These are phyloP conservation scores for Sericinus montela DNA, from an alignment of 2,888 invertebrate species.

Conservation along the genomic window DNA sequence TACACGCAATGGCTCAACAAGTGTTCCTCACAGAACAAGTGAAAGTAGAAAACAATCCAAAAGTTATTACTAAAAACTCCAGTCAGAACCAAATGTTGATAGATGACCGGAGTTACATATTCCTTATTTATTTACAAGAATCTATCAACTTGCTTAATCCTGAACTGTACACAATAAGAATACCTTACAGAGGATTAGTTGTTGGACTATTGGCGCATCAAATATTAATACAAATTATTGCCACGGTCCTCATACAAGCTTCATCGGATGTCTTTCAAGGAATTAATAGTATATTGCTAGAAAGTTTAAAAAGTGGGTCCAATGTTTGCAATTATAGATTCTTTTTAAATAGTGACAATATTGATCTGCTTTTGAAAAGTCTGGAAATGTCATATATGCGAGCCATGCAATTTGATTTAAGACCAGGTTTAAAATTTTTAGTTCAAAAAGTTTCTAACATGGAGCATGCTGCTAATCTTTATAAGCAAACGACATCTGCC, in stretches of 20 bases:
- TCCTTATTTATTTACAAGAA: slow-evolving; percentile 89
- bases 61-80: slow-evolving; percentile 55
- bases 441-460: slow-evolving; percentile 95
- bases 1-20: slow-evolving; percentile 94
- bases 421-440: slow-evolving; percentile 95
- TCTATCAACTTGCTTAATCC: slow-evolving; percentile 84
- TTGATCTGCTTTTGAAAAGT: slow-evolving; percentile 86
- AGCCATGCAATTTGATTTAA: slow-evolving; percentile 91
- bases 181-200: slow-evolving; percentile 92
- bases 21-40: slow-evolving; percentile 83
- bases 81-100: slow-evolving; percentile 71
- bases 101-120: slow-evolving; percentile 93
- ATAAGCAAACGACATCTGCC: slow-evolving; percentile 94
- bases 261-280: slow-evolving; percentile 81
- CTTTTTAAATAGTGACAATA: slow-evolving; percentile 79
- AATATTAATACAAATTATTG: slow-evolving; percentile 94
- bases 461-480: slow-evolving; percentile 92
- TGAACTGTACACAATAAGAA: slow-evolving; percentile 88
- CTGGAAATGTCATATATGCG: slow-evolving; percentile 90
- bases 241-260: slow-evolving; percentile 90
- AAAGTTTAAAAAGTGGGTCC: slow-evolving; percentile 65
- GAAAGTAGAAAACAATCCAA: slow-evolving; percentile 49
- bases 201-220: slow-evolving; percentile 95
- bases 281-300: slow-evolving; percentile 81
- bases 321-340: slow-evolving; percentile 67